A percentile compares a stretch with the other conserved stretches of the same genome.
Evolutionary conservation across 2,113 vertebrate species (phyloP).

Genomic region (Ammodytes dubius): DNA sequence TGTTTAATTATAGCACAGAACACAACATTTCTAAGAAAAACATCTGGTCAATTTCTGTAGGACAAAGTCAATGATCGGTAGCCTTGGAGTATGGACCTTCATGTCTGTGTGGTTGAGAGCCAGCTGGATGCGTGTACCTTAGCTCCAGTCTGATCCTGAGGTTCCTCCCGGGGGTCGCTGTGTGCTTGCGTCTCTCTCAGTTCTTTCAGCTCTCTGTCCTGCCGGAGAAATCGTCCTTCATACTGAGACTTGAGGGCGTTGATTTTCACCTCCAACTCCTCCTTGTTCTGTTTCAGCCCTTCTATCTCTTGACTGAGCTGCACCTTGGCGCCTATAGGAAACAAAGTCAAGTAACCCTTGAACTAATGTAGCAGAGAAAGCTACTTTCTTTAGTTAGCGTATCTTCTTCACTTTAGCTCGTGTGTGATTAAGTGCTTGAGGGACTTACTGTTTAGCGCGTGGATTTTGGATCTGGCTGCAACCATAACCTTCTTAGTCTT

Average conservation of each 20-base stretch:
- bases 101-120: not conserved
- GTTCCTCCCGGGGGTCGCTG: conserved; percentile 90
- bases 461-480: conserved; percentile 94
- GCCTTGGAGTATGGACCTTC: not conserved
- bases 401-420: not conserved
- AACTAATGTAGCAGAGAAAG: not conserved
- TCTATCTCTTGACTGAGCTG: conserved; percentile 92
- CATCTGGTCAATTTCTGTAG: not conserved
- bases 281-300: conserved; percentile 92
- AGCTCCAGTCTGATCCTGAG: conserved; percentile 87
- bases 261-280: conserved; percentile 93
- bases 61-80: not conserved
- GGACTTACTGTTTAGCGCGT: conserved; percentile 90
- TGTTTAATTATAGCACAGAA: too few species aligned
- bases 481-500: conserved; percentile 94
- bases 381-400: not conserved
- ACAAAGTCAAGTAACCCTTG: not conserved
- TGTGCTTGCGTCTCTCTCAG: conserved; percentile 86
- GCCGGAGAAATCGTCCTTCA: conserved; percentile 91
- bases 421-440: not conserved
- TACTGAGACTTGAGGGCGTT: conserved; percentile 93
- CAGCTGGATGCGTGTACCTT: conserved; percentile 83
- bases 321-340: conserved; percentile 87
- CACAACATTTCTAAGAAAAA: not conserved
- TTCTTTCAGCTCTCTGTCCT: conserved; percentile 91